Conservation (phyloP, 2,113 vertebrate genomes). For the Mohoua ochrocephala region DNA sequence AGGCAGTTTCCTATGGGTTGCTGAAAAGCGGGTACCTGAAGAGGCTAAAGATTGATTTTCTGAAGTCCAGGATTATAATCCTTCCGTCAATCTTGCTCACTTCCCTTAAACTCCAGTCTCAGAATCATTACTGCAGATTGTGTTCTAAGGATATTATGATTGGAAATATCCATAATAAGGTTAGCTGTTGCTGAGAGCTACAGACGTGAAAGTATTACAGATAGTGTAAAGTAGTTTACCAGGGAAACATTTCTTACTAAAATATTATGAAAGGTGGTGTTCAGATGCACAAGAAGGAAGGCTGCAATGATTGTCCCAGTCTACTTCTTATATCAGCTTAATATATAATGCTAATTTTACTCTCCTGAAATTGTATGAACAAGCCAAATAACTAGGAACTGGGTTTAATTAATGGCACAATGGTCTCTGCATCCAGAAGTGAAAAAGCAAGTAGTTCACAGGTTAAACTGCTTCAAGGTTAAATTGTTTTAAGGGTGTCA, state of each 20-base stretch:
- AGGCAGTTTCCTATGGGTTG: background rate
- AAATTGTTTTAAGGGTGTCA: background rate
- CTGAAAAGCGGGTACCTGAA: background rate
- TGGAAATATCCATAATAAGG: background rate
- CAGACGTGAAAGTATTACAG: background rate
- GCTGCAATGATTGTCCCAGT: background rate
- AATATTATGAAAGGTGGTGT: background rate
- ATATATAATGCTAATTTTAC: background rate
- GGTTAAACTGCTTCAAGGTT: background rate
- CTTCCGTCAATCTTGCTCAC: background rate
- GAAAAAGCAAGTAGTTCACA: background rate
- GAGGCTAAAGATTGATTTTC: background rate
- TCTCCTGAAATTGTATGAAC: background rate
- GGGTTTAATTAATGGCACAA: background rate
- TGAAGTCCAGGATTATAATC: background rate
- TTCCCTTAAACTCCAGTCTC: background rate
- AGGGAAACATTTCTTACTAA: background rate
- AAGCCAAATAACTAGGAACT: background rate
- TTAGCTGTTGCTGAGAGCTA: background rate
- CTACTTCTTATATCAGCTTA: background rate
- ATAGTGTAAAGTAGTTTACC: background rate
- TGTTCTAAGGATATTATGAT: background rate
- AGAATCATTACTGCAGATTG: background rate
- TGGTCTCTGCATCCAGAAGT: background rate
- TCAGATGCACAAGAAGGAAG: background rate